phyloP scores from a whole-genome alignment of 1,140 invertebrate genomes.

The Tribolium madens region DNA sequence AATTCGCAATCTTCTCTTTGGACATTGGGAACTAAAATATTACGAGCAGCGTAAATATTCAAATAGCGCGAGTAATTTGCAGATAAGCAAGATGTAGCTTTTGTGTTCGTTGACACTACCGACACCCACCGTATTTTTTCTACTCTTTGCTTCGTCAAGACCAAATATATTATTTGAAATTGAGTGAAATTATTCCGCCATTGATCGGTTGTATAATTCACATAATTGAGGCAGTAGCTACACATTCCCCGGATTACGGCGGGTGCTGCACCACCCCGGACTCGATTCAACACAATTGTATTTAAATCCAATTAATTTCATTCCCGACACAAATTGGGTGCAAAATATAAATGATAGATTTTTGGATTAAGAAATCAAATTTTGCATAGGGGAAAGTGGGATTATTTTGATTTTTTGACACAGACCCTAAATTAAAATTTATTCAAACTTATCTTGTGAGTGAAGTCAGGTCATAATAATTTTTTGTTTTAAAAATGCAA shows the following conservation, averaged over 20 bases:
- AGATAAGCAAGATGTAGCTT: constrained; percentile 12
- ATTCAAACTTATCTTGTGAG: too few species aligned
- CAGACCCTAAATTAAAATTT: too few species aligned
- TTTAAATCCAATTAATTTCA: neutral
- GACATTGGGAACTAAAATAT: constrained; percentile 68
- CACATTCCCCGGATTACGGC: neutral
- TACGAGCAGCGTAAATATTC: constrained; percentile 36
- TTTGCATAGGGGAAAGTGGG: too few species aligned
- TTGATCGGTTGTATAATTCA: constrained; percentile 20
- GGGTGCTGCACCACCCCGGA: neutral
- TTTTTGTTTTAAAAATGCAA: too few species aligned
- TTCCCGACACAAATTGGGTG: neutral
- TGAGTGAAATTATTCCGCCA: constrained; percentile 1
- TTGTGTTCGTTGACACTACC: neutral
- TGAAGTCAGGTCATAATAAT: too few species aligned
- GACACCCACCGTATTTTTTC: constrained; percentile 16
- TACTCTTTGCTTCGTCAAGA: constrained; percentile 1
- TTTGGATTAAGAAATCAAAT: too few species aligned
- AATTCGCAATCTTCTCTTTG: constrained; percentile 83
- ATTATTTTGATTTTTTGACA: too few species aligned
- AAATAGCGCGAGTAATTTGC: constrained; percentile 1
- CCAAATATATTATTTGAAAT: constrained; percentile 13
- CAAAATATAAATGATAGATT: too few species aligned
- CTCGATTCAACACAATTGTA: neutral
- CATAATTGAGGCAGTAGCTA: neutral